A percentile compares a stretch with the other conserved stretches of the same genome.
Evolutionary conservation across 2,113 vertebrate species (phyloP).

Genomic region (Pelobates fuscus): DNA sequence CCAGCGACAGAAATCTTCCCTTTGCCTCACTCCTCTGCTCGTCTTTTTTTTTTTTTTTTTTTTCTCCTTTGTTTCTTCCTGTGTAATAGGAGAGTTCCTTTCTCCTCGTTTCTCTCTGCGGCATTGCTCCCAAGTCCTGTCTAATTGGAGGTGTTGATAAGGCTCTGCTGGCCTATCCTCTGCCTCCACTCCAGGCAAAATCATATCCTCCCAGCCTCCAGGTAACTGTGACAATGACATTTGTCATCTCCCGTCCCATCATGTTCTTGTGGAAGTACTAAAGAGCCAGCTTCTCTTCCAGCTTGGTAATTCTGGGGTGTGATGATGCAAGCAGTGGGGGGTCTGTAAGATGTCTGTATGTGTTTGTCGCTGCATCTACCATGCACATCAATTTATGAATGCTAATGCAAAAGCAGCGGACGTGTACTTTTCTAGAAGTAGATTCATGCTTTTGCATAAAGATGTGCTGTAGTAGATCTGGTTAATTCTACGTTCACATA

Average conservation of each 20-base stretch:
- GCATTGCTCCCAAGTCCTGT: slow-evolving; percentile 27
- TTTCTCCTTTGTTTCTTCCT: slow-evolving; percentile 15
- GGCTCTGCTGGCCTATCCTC: rapidly evolving
- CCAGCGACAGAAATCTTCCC: slow-evolving; percentile 1
- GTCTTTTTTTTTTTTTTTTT: background rate
- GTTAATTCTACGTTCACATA: too few species aligned
- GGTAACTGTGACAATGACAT: slow-evolving; percentile 29
- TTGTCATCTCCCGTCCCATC: background rate
- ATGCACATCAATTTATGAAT: slow-evolving; percentile 25
- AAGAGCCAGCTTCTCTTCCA: slow-evolving; percentile 14
- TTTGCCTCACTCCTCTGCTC: background rate
- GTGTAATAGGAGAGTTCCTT: slow-evolving; percentile 22
- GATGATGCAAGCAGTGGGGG: slow-evolving; percentile 17
- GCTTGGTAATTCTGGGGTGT: slow-evolving; percentile 13
- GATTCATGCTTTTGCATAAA: too few species aligned
- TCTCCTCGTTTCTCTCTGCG: slow-evolving; percentile 5
- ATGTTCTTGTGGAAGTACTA: slow-evolving; percentile 9
- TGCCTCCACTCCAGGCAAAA: slow-evolving; percentile 11
- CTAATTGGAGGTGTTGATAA: background rate
- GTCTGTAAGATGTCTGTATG: slow-evolving; percentile 4
- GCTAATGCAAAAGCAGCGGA: background rate
- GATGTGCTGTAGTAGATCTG: too few species aligned
- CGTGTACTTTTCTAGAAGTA: too few species aligned
- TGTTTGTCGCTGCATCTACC: slow-evolving; percentile 34
- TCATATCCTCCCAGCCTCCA: slow-evolving; percentile 40